A percentile compares a stretch with the other conserved stretches of the same genome.
These are phyloP conservation scores for Actenoides lindsayi DNA, from an alignment of 2,113 vertebrate genomes.

Conservation along the genomic window DNA sequence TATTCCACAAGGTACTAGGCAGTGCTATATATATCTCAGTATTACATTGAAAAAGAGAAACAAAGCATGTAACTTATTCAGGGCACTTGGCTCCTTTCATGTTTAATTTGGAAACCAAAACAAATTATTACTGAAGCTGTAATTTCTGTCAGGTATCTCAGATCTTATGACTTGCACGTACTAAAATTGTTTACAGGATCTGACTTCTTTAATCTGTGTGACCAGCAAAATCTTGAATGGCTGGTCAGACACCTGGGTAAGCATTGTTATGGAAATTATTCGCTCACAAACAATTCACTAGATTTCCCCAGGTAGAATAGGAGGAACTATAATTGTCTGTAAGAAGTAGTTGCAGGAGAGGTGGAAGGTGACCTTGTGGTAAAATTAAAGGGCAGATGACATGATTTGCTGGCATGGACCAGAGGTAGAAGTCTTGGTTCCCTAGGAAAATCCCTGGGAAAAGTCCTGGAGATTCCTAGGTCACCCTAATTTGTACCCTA, in stretches of 20 bases:
- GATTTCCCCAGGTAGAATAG: neutral
- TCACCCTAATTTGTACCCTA: neutral
- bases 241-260: neutral
- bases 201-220: neutral
- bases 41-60: neutral
- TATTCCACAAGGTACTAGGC: neutral
- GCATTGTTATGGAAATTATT: neutral
- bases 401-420: neutral
- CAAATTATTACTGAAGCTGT: neutral
- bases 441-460: neutral
- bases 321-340: neutral
- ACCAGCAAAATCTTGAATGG: neutral
- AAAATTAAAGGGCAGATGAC: neutral
- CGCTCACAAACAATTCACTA: neutral
- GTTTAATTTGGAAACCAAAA: constrained; percentile 12
- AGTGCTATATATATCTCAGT: neutral
- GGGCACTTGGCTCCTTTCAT: neutral
- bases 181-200: neutral
- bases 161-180: neutral
- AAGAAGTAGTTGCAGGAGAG: neutral
- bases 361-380: neutral
- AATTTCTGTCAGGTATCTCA: neutral
- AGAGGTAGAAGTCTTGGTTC: neutral
- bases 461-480: neutral
- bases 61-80: neutral